These are phyloP conservation scores for Pyrocoelia pectoralis DNA, from an alignment of 2,888 invertebrate species.

Conservation along the genomic window DNA sequence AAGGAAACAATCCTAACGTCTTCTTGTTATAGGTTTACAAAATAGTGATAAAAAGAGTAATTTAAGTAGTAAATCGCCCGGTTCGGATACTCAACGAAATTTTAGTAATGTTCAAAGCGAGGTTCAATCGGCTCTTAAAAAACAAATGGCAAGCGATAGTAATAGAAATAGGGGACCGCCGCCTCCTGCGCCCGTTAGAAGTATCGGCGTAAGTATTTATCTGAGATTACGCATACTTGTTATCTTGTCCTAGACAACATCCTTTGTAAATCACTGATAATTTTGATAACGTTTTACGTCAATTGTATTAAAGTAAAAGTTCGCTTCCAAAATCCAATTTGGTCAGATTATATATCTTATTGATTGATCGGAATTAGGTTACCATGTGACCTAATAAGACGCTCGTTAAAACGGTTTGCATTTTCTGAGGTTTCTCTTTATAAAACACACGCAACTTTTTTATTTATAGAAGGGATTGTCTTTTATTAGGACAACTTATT, in stretches of 20 bases:
- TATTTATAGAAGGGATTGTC: too few species aligned
- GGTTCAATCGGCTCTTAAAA: conserved; percentile 48
- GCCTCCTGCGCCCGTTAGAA: conserved; percentile 75
- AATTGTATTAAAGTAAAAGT: background rate
- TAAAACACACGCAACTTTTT: too few species aligned
- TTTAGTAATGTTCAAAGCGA: conserved; percentile 54
- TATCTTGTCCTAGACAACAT: conserved; percentile 3
- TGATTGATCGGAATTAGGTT: background rate
- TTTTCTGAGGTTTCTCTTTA: too few species aligned
- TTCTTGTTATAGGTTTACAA: conserved; percentile 34
- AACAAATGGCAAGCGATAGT: conserved; percentile 57
- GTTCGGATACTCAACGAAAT: conserved; percentile 43
- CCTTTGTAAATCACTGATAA: conserved; percentile 6
- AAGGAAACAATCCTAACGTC: background rate
- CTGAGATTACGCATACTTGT: background rate
- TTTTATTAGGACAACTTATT: too few species aligned
- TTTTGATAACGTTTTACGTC: background rate
- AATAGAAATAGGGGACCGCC: conserved; percentile 76
- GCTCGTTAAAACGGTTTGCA: too few species aligned
- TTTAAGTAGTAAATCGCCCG: conserved; percentile 30
- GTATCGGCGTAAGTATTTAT: conserved; percentile 44
- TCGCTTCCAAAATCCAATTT: background rate
- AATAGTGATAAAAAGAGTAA: conserved; percentile 27
- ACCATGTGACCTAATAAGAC: background rate
- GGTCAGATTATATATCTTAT: background rate